Percentiles rank a stretch among this genome's conserved stretches.
phyloP scores from a whole-genome alignment of 2,113 vertebrate species.

The Mustelus asterias region DNA sequence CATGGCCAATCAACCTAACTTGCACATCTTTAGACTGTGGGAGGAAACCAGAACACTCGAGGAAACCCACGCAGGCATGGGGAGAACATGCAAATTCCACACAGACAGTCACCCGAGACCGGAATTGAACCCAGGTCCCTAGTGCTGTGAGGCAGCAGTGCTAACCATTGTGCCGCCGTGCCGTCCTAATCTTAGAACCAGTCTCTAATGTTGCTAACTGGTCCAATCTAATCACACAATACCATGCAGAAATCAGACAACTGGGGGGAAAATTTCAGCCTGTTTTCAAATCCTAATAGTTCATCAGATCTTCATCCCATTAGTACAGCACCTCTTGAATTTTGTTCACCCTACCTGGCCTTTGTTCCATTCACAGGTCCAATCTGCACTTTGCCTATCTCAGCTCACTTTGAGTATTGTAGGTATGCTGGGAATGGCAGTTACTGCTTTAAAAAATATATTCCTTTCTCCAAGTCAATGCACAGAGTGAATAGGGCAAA shows the following conservation, averaged over 20 bases:
- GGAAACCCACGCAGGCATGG: no score
- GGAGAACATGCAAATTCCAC: no score
- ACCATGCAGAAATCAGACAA: background rate
- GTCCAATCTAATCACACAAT: background rate
- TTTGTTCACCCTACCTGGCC: background rate
- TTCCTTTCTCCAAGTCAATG: no score
- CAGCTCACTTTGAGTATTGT: background rate
- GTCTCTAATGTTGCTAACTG: background rate
- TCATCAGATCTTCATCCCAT: background rate
- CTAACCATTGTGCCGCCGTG: no score
- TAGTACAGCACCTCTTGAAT: background rate
- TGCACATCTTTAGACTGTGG: no score
- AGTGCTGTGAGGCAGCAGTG: no score
- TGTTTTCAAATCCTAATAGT: background rate
- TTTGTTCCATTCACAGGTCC: background rate
- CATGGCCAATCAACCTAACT: no score
- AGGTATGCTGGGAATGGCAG: background rate
- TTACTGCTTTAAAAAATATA: background rate
- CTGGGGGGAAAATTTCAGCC: background rate
- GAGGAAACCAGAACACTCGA: no score
- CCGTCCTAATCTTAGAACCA: background rate
- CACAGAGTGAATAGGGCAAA: no score
- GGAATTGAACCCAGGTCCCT: no score
- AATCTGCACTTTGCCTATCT: background rate
- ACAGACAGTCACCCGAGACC: no score